Evolutionary conservation across 1,140 invertebrate genomes (phyloP).

Genomic region (Zaprionus kolodkinae): DNA sequence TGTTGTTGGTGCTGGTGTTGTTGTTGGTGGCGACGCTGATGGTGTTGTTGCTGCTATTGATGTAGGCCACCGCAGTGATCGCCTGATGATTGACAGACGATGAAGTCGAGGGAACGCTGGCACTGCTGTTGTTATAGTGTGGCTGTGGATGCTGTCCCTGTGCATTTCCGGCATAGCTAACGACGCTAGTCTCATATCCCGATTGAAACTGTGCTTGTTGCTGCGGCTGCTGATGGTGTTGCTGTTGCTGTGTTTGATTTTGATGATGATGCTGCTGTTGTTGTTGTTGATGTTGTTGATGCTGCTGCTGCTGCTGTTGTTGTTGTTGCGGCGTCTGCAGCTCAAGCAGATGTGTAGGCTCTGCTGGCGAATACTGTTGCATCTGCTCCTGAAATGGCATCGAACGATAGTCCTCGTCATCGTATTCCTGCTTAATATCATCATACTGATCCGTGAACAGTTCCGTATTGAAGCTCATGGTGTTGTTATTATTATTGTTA

Average conservation of each 20-base stretch:
- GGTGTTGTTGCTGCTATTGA: conserved; percentile 69
- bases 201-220: conserved; percentile 45
- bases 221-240: conserved; percentile 55
- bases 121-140: conserved; percentile 16
- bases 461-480: conserved; percentile 67
- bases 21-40: conserved; percentile 69
- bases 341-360: conserved; percentile 59
- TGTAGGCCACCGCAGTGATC: conserved; percentile 69
- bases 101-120: conserved; percentile 18
- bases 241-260: conserved; percentile 48
- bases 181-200: conserved; percentile 30
- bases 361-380: conserved; percentile 72
- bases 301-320: conserved; percentile 65
- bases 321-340: conserved; percentile 69
- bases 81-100: conserved; percentile 58
- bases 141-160: conserved; percentile 12
- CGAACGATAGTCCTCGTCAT: conserved; percentile 69
- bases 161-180: conserved; percentile 13
- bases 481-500: conserved; percentile 51
- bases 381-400: conserved; percentile 68
- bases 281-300: conserved; percentile 43
- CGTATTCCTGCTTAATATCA: conserved; percentile 71
- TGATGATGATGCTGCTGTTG: conserved; percentile 63
- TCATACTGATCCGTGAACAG: conserved; percentile 77
- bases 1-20: conserved; percentile 49